phyloP scores from a whole-genome alignment of 2,888 invertebrate genomes.

The Melolontha melolontha region DNA sequence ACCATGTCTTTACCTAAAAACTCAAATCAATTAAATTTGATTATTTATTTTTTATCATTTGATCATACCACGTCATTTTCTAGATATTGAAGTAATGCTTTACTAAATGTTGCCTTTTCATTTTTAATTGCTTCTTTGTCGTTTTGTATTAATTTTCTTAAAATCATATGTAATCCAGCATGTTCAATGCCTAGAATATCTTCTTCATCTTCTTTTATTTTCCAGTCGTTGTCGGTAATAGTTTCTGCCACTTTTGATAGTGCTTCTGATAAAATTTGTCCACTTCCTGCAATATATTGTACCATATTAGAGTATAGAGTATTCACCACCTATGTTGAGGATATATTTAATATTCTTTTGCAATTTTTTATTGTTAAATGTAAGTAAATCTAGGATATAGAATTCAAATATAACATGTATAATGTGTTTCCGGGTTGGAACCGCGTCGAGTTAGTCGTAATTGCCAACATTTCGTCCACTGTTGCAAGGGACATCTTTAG shows the following conservation, averaged over 20 bases:
- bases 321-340: no score
- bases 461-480: no score
- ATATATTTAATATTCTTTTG: no score
- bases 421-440: no score
- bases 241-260: conserved; percentile 66
- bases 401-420: no score
- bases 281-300: conserved; percentile 48
- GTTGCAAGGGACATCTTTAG: no score
- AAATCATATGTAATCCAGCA: conserved; percentile 79
- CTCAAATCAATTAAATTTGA: conserved; percentile 28
- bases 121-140: conserved; percentile 69
- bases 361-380: no score
- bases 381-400: no score
- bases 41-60: background rate
- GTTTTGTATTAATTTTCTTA: conserved; percentile 79
- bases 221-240: conserved; percentile 69
- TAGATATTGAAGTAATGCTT: conserved; percentile 68
- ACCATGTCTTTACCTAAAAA: conserved; percentile 74
- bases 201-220: conserved; percentile 65
- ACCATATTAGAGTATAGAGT: conserved; percentile 5
- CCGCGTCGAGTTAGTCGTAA: no score
- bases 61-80: conserved; percentile 69
- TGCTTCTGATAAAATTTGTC: conserved; percentile 60
- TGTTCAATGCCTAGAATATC: conserved; percentile 75
- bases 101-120: conserved; percentile 69